These are phyloP conservation scores for Eonycteris spelaea DNA, from an alignment of 2,113 vertebrate species.

Conservation along the genomic window DNA sequence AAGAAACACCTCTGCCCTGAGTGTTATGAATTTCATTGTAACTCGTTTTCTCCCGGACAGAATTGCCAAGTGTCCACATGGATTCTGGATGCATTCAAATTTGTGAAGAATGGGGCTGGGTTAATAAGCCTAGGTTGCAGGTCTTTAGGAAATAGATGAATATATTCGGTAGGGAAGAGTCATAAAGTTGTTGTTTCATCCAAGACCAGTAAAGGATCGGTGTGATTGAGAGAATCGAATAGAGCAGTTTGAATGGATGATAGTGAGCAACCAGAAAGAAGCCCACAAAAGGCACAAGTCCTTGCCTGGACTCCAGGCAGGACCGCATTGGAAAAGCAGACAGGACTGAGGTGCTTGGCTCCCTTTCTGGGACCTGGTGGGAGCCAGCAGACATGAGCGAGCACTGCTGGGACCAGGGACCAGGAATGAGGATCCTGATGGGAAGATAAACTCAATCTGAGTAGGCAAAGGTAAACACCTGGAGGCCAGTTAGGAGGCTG, in stretches of 20 bases:
- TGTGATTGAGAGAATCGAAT: not conserved
- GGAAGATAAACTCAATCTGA: not conserved
- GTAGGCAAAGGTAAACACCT: rapidly evolving
- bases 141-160: not conserved
- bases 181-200: not conserved
- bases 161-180: not conserved
- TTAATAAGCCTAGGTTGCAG: rapidly evolving
- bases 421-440: too few species aligned
- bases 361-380: too few species aligned
- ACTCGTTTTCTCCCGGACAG: not conserved
- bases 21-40: not conserved
- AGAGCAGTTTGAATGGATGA: not conserved
- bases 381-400: not conserved
- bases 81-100: rapidly evolving
- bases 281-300: rapidly evolving
- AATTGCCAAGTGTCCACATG: rapidly evolving
- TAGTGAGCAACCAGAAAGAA: not conserved
- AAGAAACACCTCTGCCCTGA: not conserved
- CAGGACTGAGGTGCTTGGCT: rapidly evolving
- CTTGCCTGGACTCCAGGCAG: not conserved
- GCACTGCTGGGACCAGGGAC: too few species aligned
- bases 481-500: not conserved
- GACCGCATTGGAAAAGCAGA: not conserved
- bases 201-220: not conserved
- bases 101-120: not conserved